Base-by-base conservation (phyloP, 1,140 invertebrate species). In the Dinoponera quadriceps region DNA sequence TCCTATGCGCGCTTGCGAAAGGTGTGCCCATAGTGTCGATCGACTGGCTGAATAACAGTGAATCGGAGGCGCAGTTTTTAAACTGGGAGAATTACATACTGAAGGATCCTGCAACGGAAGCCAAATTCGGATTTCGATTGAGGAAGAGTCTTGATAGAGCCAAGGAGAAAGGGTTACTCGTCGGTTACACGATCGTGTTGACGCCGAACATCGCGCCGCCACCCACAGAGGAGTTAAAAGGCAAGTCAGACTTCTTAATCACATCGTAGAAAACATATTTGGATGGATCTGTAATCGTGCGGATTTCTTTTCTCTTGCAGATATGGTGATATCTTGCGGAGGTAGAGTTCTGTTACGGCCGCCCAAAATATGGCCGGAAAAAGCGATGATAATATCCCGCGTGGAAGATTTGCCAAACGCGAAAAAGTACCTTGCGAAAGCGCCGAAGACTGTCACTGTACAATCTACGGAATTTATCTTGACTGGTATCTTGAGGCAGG, bases 391-490 rank as follows among this genome's bases (percentile, higher is more conserved):
- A n/a, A 87, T 95, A 16, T 92, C 94, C 13, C 80, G 88, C 48
- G 48, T 89, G 29, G 88, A 92, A 44, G 94, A 95, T 88, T 66
- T 92, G 16, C 5, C 59, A 13, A 91, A 87, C 29, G 93, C 93
- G 18, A 91, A 84, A 18, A 93, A 92, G 54, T 91, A 94, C 48
- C 54, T 87, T 9, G 51, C 74, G 29, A 93, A 91, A 87, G 92
- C 92, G 22, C 90, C 93, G 48, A 89, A 92, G 80, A 84, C 83
- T 66, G 83, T 92, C 7, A 91, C 91, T 2, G 63, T 95, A 33
- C 91, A 95, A 4, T 91, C 92, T 3, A 91, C 90, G 9, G 95
- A 95, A 91, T 93, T 94, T 71, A 84, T 95, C 9, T 87, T 95
- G 25, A 92, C 92, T 63, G 94, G 94, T 9, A 93, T 95, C 65